These are phyloP conservation scores for Thalassoma bifasciatum DNA, from an alignment of 2,113 vertebrate species.

Conservation along the genomic window DNA sequence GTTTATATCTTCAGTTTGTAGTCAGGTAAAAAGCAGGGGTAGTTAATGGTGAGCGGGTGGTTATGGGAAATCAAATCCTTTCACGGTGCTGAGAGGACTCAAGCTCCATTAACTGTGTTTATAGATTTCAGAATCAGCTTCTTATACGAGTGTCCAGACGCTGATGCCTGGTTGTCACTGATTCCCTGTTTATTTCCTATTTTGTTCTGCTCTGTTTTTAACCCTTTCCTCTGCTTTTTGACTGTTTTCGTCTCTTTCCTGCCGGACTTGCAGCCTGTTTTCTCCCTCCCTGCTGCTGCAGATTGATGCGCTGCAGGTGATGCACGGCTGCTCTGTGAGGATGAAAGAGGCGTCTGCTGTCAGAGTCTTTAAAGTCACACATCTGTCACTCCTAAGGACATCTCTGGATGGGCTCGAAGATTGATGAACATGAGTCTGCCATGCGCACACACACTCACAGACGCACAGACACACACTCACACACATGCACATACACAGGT, in stretches of 20 bases:
- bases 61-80: no score
- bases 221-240: not conserved
- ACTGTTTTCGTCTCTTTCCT: not conserved
- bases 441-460: not conserved
- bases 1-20: no score
- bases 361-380: conserved; percentile 4
- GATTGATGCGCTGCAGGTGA: conserved; percentile 30
- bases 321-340: conserved; percentile 15
- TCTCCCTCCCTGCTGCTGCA: not conserved
- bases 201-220: no score
- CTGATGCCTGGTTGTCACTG: no score
- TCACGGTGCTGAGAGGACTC: no score
- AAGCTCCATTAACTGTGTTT: no score
- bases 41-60: no score
- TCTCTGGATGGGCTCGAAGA: conserved; percentile 12
- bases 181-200: no score
- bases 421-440: not conserved
- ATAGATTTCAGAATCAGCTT: no score
- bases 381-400: conserved; percentile 27
- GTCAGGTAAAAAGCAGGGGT: no score
- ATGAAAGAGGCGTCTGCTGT: conserved; percentile 36
- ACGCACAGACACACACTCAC: not conserved
- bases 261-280: not conserved
- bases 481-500: not conserved
- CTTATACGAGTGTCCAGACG: no score